Percentiles rank a stretch among this genome's conserved stretches.
These are phyloP conservation scores for Celastrina argiolus DNA, from an alignment of 2,888 invertebrate species.

Conservation along the genomic window DNA sequence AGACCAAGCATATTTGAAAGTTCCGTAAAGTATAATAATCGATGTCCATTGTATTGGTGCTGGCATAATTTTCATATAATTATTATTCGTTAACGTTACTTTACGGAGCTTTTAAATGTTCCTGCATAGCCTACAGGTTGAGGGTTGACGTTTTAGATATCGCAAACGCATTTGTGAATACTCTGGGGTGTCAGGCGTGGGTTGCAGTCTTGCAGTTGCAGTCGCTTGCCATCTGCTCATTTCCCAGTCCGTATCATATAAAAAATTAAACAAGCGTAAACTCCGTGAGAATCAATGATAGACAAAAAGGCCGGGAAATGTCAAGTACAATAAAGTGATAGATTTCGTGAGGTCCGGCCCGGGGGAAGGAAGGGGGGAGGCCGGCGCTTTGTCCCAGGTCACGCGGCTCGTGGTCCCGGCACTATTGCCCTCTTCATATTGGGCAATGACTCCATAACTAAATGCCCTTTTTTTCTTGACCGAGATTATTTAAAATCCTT, in stretches of 20 bases:
- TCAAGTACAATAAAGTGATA: slow-evolving; percentile 18
- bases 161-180: background rate
- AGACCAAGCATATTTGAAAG: too few relatives aligned
- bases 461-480: background rate
- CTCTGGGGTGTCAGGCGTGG: too few relatives aligned
- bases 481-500: background rate
- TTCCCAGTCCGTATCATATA: background rate
- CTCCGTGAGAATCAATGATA: slow-evolving; percentile 19
- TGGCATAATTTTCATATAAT: too few relatives aligned
- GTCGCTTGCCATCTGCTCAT: background rate
- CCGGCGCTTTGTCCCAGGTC: slow-evolving; percentile 10
- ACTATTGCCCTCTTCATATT: background rate
- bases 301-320: background rate
- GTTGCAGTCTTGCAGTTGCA: too few relatives aligned
- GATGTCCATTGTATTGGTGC: too few relatives aligned
- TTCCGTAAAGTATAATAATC: too few relatives aligned
- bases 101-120: too few relatives aligned
- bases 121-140: too few relatives aligned
- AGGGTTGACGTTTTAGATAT: background rate
- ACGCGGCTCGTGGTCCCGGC: slow-evolving; percentile 7
- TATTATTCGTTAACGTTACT: too few relatives aligned
- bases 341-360: slow-evolving; percentile 17
- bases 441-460: slow-evolving; percentile 10
- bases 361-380: too few relatives aligned
- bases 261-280: background rate